These are phyloP conservation scores for Centruroides vittatus DNA, from an alignment of 1,140 invertebrate genomes.

Conservation along the genomic window DNA sequence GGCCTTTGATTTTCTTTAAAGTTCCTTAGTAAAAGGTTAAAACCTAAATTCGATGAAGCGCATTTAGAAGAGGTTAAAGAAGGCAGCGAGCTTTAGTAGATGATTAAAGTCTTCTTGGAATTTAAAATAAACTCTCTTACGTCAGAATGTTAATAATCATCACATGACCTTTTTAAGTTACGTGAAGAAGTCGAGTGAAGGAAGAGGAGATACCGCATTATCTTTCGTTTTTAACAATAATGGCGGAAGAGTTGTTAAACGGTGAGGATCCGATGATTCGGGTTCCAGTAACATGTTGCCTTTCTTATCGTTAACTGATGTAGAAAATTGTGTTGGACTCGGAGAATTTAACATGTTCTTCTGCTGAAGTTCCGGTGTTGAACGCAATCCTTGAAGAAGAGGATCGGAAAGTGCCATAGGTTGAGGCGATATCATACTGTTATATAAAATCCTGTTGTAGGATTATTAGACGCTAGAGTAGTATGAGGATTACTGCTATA, in stretches of 20 bases:
- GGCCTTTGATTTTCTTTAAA: too few species aligned
- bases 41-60: too few species aligned
- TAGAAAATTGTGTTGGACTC: constrained; percentile 3
- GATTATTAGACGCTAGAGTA: neutral
- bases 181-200: constrained; percentile 14
- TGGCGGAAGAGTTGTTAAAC: constrained; percentile 7
- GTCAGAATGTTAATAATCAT: too few species aligned
- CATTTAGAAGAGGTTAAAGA: too few species aligned
- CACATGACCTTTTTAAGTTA: neutral
- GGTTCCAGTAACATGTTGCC: constrained; percentile 1
- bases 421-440: constrained; percentile 7
- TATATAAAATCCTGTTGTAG: constrained; percentile 4
- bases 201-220: constrained; percentile 13
- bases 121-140: too few species aligned
- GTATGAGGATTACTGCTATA: constrained; percentile 9
- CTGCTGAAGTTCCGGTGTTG: constrained; percentile 8
- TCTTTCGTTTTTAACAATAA: constrained; percentile 13
- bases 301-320: constrained; percentile 1
- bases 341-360: constrained; percentile 2
- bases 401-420: neutral
- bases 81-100: too few species aligned
- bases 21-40: too few species aligned
- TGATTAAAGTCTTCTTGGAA: too few species aligned
- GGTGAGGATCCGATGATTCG: constrained; percentile 6
- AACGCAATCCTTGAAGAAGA: constrained; percentile 2